Conservation (phyloP, 2,888 invertebrate genomes). For the Vesta saturnalis region DNA sequence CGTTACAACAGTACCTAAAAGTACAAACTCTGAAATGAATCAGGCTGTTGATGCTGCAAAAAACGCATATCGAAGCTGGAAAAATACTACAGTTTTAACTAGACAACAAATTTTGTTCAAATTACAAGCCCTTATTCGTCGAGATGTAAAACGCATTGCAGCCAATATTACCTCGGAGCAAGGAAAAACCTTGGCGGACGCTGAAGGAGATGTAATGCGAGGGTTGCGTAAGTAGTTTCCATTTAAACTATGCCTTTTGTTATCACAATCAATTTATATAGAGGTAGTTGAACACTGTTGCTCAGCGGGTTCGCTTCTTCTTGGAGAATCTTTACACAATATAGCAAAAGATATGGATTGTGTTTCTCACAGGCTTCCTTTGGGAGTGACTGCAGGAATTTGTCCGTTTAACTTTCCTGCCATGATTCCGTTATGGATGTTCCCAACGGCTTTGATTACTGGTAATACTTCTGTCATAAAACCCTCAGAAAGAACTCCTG, state of each 20-base stretch:
- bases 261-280: slow-evolving; percentile 56
- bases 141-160: slow-evolving; percentile 90
- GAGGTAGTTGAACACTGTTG: slow-evolving; percentile 98
- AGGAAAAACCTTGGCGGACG: slow-evolving; percentile 96
- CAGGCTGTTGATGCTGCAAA: slow-evolving; percentile 87
- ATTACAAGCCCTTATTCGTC: slow-evolving; percentile 84
- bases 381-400: slow-evolving; percentile 95
- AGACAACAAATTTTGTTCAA: slow-evolving; percentile 80
- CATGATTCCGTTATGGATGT: slow-evolving; percentile 99
- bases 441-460: slow-evolving; percentile 84
- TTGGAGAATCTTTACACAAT: slow-evolving; percentile 89
- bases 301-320: slow-evolving; percentile 88
- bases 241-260: not conserved
- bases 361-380: slow-evolving; percentile 87
- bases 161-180: slow-evolving; percentile 94
- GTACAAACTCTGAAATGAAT: slow-evolving; percentile 89
- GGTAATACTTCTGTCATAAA: slow-evolving; percentile 96
- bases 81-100: slow-evolving; percentile 88
- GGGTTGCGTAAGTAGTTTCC: slow-evolving; percentile 87
- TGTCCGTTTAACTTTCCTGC: slow-evolving; percentile 99
- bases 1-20: slow-evolving; percentile 85
- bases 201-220: slow-evolving; percentile 97
- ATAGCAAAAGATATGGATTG: slow-evolving; percentile 98
- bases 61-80: slow-evolving; percentile 82
- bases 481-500: slow-evolving; percentile 98